Evolutionary conservation across 2,888 invertebrate species (phyloP), one percentile per base, ranked within the genome.

Genomic region (Cepaea hortensis): DNA sequence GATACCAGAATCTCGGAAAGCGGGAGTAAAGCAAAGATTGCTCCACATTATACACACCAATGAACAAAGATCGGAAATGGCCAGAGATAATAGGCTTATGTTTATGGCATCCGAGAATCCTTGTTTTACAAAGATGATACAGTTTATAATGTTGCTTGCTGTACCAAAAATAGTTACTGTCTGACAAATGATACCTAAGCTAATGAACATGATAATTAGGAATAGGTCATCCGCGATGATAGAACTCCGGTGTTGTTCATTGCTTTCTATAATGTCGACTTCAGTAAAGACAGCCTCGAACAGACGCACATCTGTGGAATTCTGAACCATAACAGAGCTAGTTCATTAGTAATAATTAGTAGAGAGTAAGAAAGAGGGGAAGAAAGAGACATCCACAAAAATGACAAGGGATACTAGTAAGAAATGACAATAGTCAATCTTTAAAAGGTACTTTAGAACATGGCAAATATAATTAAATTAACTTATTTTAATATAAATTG

Each of bases 41-140:
- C 48, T 65, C 85, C 85, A 85, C 68, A 79, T 62, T 20, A 77
- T 55, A 35, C 72, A 35, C 18, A 85, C 1, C 7, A 85, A 46
- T 11, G 85, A 85, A 20, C 46, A 77, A 7, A 85, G n/a, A n/a
- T 85, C 85, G 6, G 85, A 85, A 0, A 85, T 9, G 3, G 85
- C 72, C 11, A 85, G 20, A 23, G 65, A 46, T n/a, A 87, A 15
- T 5, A 87, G 83, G 23, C 72, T 6, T 4, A 77, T 73, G 65
- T 80, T 79, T 48, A 80, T 73, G 46, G 61, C 15, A 3, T 87
- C 72, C 15, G 77, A 20, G 50, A 83, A 72, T 15, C 86, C 79
- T 70, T 86, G 76, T 65, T 77, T 70, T 35, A 77, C 61, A 55
- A 86, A 70, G 7, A 77, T 61, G 5, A 76, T 46, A 11, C 62